Percentiles rank a stretch among this genome's conserved stretches.
Evolutionary conservation across 2,797 vertebrate species (phyloP).

Genomic region (Sciurus carolinensis): DNA sequence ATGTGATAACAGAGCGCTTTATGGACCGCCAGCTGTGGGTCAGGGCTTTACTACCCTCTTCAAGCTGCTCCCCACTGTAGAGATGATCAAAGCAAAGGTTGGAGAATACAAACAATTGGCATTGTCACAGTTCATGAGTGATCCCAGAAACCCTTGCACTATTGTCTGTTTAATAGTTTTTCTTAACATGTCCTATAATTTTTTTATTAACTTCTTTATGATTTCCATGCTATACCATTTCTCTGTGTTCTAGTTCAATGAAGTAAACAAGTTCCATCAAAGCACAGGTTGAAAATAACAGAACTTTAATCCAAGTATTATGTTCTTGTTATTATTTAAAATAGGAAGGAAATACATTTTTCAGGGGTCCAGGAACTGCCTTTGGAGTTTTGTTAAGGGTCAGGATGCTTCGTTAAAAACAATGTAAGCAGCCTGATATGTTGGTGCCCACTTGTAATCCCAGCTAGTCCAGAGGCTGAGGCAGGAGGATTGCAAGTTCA

Average conservation of each 20-base stretch:
- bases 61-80: no score
- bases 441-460: no score
- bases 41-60: not conserved
- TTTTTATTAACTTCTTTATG: slow-evolving; percentile 26
- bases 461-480: no score
- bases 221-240: not conserved
- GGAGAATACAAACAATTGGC: not conserved
- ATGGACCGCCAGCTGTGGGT: not conserved
- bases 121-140: not conserved
- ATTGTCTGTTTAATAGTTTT: not conserved
- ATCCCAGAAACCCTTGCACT: not conserved
- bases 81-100: not conserved
- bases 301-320: not conserved
- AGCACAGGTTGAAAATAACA: not conserved
- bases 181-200: not conserved
- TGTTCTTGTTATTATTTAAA: not conserved
- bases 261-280: not conserved
- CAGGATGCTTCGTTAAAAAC: not conserved
- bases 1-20: fast-evolving
- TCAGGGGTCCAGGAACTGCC: not conserved
- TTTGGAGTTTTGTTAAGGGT: not conserved
- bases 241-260: not conserved
- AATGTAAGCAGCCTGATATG: not conserved
- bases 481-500: no score
- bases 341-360: not conserved